Evolutionary conservation across 2,113 vertebrate genomes (phyloP), one percentile per base, ranked within the genome.

Genomic region (Pionites leucogaster): DNA sequence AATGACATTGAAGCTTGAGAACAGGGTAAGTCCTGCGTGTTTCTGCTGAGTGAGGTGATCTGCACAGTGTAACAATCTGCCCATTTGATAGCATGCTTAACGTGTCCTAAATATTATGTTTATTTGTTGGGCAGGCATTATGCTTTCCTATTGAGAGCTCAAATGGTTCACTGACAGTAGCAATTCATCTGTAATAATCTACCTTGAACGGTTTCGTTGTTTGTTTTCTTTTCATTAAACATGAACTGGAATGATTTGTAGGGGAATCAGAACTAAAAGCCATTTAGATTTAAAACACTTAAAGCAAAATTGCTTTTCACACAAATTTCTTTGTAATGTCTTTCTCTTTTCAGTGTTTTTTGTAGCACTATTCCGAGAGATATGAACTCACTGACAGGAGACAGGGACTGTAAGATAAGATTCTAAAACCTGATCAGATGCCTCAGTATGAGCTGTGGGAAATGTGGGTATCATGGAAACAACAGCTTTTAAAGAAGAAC

Each of bases 351-450:
- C 77, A 91, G 44, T 53, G 74, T 62, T 91, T 91, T 92, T 69
- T 82, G 69, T 79, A 86, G 86, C 22, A 9, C 39, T 84, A 4
- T 93, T 94, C 80, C 44, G 41, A 72, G 74, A 87, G 68, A 64
- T 74, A 53, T 87, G 86, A 72, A 50, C 13, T 86, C 60, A 35
- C 72, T 84, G 52, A 84, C 37, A 84, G 52, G 90, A 91, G 62
- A 67, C n/a, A 57, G 55, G 70, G 35, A 72, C 39, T 91, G 49
- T 62, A 46, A 94, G 88, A 94, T 96, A 94, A 96, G 93, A 86
- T 62, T 83, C 69, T 90, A 68, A 92, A 90, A 65, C 77, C 68
- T 93, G 93, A 93, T 96, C 95, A 92, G 95, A 86, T 95, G 94
- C 68, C 44, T 90, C 59, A 80, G 28, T 77, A 55, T 80, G 67